Conservation (phyloP, 2,888 invertebrate genomes). For the Alitta virens region DNA sequence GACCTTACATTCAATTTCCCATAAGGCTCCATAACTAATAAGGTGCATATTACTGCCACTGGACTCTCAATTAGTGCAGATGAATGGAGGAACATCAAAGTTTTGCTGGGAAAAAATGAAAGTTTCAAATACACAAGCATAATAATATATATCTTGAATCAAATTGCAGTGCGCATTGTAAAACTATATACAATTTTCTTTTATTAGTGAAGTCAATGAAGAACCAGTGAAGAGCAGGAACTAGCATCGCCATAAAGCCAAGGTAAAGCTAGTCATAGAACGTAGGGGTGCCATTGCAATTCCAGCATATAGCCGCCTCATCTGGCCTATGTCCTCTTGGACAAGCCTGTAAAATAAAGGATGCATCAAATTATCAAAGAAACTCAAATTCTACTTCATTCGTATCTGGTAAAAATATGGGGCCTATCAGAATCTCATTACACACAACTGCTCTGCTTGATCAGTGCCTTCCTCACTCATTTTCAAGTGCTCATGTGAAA, state of each 20-base stretch:
- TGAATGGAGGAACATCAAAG: conserved; percentile 73
- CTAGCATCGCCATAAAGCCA: conserved; percentile 87
- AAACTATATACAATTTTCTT: conserved; percentile 66
- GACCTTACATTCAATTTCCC: conserved; percentile 75
- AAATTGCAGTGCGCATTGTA: too few species aligned
- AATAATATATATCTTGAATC: too few species aligned
- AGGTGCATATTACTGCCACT: conserved; percentile 72
- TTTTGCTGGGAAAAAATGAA: conserved; percentile 60
- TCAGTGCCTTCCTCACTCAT: too few species aligned
- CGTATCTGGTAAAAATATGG: too few species aligned
- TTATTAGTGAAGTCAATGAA: conserved; percentile 78
- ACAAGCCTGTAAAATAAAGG: conserved; percentile 49
- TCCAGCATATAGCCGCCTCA: conserved; percentile 68
- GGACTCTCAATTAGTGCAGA: conserved; percentile 81
- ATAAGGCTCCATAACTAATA: conserved; percentile 78
- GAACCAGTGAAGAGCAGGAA: conserved; percentile 86
- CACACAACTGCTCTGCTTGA: too few species aligned
- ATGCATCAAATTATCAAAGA: too few species aligned
- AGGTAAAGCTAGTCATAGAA: conserved; percentile 92
- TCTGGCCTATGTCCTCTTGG: conserved; percentile 67
- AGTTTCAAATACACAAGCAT: too few species aligned
- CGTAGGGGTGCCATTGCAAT: conserved; percentile 73
- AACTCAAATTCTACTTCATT: too few species aligned
- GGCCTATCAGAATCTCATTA: too few species aligned
- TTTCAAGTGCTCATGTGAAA: too few species aligned